These are phyloP conservation scores for Neotoma lepida DNA, from an alignment of 2,113 vertebrate genomes.

Conservation along the genomic window DNA sequence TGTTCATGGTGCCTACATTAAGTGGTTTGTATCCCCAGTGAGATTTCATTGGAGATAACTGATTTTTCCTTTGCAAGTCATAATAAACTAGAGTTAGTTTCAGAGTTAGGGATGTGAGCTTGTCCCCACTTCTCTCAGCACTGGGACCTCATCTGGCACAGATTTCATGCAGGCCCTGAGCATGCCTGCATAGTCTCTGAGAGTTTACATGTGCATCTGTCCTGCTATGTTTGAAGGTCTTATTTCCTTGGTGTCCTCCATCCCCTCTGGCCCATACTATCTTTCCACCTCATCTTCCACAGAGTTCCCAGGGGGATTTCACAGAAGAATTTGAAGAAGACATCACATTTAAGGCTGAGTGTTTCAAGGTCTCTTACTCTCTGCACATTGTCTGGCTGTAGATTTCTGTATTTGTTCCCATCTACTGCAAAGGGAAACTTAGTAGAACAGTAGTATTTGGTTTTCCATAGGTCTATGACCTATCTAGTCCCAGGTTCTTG, in stretches of 20 bases:
- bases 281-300: too few species aligned
- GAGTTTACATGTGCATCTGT: background rate
- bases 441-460: background rate
- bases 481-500: background rate
- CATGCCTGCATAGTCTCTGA: too few species aligned
- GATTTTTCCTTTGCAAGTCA: too few species aligned
- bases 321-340: too few species aligned
- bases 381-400: background rate
- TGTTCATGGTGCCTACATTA: background rate
- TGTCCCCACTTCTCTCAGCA: too few species aligned
- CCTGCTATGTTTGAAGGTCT: background rate
- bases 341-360: background rate
- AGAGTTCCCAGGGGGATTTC: too few species aligned
- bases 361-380: background rate
- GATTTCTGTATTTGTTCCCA: background rate
- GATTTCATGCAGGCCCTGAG: too few species aligned
- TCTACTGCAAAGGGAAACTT: background rate
- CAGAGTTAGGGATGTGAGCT: too few species aligned
- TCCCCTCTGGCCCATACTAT: background rate
- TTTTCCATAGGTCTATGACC: background rate
- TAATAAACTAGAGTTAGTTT: too few species aligned
- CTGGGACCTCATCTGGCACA: too few species aligned
- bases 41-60: too few species aligned
- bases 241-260: background rate
- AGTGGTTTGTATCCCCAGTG: too few species aligned